Evolutionary conservation across 2,797 vertebrate species (phyloP).

Genomic region (Podargus strigoides): DNA sequence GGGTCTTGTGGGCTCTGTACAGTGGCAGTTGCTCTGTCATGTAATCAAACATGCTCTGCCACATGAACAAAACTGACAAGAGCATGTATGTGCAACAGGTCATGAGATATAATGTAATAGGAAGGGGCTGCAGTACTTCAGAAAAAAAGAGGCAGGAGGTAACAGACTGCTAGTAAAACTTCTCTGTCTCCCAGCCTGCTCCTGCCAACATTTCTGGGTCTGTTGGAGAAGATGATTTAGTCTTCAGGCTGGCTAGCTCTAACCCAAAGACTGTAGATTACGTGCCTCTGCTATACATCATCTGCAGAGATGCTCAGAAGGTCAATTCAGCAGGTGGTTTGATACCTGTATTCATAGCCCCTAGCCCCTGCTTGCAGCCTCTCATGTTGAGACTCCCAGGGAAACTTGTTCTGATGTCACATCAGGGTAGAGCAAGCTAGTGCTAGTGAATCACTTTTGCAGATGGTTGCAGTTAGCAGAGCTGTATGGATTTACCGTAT

Average conservation of each 20-base stretch:
- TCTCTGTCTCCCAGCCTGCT: neutral
- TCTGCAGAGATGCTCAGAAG: neutral
- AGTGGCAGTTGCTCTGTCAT: neutral
- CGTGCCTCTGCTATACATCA: neutral
- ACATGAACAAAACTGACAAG: neutral
- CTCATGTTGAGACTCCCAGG: neutral
- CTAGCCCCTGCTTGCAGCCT: neutral
- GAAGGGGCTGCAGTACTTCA: neutral
- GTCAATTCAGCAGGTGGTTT: neutral
- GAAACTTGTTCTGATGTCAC: neutral
- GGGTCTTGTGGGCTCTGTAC: neutral
- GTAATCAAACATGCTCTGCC: neutral
- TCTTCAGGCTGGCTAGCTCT: neutral
- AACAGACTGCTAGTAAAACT: neutral
- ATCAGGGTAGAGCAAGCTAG: neutral
- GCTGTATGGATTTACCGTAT: neutral
- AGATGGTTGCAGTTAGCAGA: neutral
- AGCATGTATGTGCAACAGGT: neutral
- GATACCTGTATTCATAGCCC: neutral
- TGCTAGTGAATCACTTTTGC: neutral
- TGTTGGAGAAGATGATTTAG: neutral
- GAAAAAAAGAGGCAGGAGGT: neutral
- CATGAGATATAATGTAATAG: neutral
- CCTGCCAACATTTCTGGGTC: neutral
- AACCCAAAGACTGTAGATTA: neutral